Base-by-base conservation (phyloP, 1,140 invertebrate genomes). In the Ostrea edulis region DNA sequence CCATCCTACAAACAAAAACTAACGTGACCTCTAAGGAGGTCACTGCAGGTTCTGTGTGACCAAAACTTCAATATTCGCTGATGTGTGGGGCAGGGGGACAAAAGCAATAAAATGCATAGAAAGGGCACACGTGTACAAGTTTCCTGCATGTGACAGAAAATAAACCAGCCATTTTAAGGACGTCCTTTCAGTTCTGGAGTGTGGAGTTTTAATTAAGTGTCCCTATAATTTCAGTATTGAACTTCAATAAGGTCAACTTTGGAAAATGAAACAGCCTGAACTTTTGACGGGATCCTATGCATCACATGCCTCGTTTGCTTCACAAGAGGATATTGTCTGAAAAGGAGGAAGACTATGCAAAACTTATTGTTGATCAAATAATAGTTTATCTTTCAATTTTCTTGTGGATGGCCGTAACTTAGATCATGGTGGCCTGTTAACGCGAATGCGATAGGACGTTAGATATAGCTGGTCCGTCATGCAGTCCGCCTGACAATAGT, bases 201-300 rank as follows among this genome's bases (percentile, higher is more conserved):
- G 68, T 71, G 8, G 68, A 25, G 22, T 71, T 71, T 71, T 71
- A 71, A 71, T 71, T 71, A 71, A 44, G 68, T 71, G 68, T 71
- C 68, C 68, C 68, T 71, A 71, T 71, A 71, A 71, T 71, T 71
- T 71, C 68, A 22, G 29, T 35, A 71, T 71, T 71, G 68, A 71
- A 71, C 68, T 71, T 12, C 68, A 71, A 71, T 71, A 14, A 71
- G 68, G 68, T 71, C 68, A 71, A 71, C 25, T 71, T 71, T 71
- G 22, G 25, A 71, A 62, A 71, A 71, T 35, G 9, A 71, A 71
- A 71, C 25, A 25, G 25, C 22, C 68, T 35, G 12, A 71, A 17
- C 68, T 29, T 71, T 29, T 25, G 25, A 29, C 5, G 14, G 29
- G 68, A 71, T 14, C 68, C 29, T 35, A 29, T 71, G 29, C 9